Base-by-base conservation (phyloP, 2,113 vertebrate genomes). In the Tretioscincus oriximinensis region DNA sequence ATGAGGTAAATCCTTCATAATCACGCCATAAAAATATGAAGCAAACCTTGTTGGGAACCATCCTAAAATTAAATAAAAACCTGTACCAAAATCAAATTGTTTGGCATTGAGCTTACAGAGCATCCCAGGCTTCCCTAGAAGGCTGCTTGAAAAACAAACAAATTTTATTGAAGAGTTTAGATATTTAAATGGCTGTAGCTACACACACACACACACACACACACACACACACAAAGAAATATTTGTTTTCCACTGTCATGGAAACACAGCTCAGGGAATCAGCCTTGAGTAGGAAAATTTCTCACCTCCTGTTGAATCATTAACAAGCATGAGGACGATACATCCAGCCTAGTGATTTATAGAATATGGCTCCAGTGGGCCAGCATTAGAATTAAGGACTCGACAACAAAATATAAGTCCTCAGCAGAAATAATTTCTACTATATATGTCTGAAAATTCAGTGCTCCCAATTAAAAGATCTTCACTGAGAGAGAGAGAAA, bases 401-500 rank as follows among this genome's bases (percentile, higher is more conserved):
- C 77, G 69, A 29, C 35, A 68, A 76, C 73, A 81, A 81, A 81
- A 76, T 61, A 28, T 18, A 21, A 35, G 28, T 76, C 35, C 66
- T 54, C 80, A 5, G 0, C 18, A 51, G 75, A 77, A 26, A 72
- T 35, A 14, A 6, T 73, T 14, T 7, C 1, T 3, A 0, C 58
- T 26, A 63, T 26, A 0, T 18, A 60, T 4, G 3, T 7, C 78
- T 35, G n/a, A 54, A 60, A 58, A 60, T 12, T 31, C 65, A 31
- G n/a, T 58, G 4, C 28, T 88, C 72, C 78, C 9, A 0, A 0
- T 21, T 4, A 0, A 0, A 2, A 26, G 5, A 16, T 64, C 2
- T 84, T 67, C 45, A 0, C 73, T 73, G 84, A 80, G 80, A 64
- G 66, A 81, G 81, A 87, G 78, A 73, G 60, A 72, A 81, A 81